Evolutionary conservation across 2,113 vertebrate species (phyloP).

Genomic region (Falco punctatus): DNA sequence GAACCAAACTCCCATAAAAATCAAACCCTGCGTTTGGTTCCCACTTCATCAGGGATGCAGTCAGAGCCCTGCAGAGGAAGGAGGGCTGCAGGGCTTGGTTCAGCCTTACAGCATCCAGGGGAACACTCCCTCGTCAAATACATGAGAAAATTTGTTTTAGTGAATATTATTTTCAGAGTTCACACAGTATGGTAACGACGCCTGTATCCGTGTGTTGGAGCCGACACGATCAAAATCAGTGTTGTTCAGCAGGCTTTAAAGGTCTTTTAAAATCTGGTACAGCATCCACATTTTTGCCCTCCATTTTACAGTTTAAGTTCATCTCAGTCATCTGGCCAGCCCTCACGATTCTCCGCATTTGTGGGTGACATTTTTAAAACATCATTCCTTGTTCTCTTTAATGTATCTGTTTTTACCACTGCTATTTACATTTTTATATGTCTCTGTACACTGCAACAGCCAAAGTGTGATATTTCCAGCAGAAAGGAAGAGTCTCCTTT

Average conservation of each 20-base stretch:
- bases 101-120: neutral
- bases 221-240: conserved; percentile 6
- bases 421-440: conserved; percentile 43
- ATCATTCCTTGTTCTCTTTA: neutral
- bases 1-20: neutral
- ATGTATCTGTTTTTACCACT: conserved; percentile 40
- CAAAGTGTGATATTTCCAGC: neutral
- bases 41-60: neutral
- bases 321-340: neutral
- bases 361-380: neutral
- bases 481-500: neutral
- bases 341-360: neutral
- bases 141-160: neutral
- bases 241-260: conserved; percentile 21
- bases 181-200: neutral
- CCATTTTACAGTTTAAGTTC: conserved; percentile 27
- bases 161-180: neutral
- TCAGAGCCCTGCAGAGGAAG: neutral
- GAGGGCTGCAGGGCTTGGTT: neutral
- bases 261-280: conserved; percentile 27
- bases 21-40: neutral
- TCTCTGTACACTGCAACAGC: neutral
- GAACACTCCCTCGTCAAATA: neutral
- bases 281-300: conserved; percentile 32
- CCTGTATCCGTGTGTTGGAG: neutral